phyloP scores from a whole-genome alignment of 2,888 invertebrate species.

The Trichogramma dendrolimi region DNA sequence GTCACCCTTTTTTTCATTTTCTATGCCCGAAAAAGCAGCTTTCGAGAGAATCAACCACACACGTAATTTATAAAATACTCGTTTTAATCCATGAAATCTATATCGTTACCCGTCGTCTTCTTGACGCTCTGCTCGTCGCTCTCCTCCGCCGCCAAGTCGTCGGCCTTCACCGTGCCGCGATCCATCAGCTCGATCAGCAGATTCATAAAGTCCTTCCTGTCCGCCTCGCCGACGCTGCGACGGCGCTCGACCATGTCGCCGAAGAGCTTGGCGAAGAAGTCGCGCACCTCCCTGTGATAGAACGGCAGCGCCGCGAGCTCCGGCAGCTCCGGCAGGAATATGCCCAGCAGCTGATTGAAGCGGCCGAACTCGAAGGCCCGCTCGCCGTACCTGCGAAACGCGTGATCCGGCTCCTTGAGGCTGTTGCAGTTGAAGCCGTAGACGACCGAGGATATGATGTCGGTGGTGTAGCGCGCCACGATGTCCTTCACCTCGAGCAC shows the following conservation, averaged over 20 bases:
- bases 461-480: slow-evolving; percentile 18
- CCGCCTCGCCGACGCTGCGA: slow-evolving; percentile 34
- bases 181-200: slow-evolving; percentile 37
- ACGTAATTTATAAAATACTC: too few species aligned
- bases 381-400: slow-evolving; percentile 26
- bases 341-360: neutral
- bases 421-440: slow-evolving; percentile 25
- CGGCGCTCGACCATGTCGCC: slow-evolving; percentile 36
- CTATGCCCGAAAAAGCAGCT: too few species aligned
- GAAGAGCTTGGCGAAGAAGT: slow-evolving; percentile 39
- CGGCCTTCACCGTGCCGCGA: slow-evolving; percentile 17
- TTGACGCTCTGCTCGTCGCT: too few species aligned
- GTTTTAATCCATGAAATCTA: too few species aligned
- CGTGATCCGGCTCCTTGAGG: slow-evolving; percentile 23
- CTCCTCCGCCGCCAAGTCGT: neutral
- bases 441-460: slow-evolving; percentile 25
- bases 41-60: too few species aligned
- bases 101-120: too few species aligned
- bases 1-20: too few species aligned
- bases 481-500: slow-evolving; percentile 4
- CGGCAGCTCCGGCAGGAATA: slow-evolving; percentile 22
- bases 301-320: slow-evolving; percentile 15
- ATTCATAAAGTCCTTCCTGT: slow-evolving; percentile 40
- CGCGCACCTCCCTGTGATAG: slow-evolving; percentile 14
- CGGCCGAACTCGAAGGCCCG: neutral